These are phyloP conservation scores for Diadema setosum DNA, from an alignment of 35 echinoderm and acorn worm genomes.

Conservation along the genomic window DNA sequence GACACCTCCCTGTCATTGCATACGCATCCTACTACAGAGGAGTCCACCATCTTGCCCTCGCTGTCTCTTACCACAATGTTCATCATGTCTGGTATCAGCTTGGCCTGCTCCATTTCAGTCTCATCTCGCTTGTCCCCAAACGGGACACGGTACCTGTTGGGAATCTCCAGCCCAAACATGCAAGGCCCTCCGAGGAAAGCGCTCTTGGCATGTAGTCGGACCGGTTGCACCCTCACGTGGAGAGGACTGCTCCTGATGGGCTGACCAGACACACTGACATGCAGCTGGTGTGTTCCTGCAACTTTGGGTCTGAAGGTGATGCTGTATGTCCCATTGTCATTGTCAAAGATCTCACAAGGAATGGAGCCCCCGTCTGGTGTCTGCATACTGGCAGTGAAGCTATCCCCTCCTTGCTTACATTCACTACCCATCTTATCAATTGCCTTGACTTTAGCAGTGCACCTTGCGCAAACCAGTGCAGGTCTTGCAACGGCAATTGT, in stretches of 20 bases:
- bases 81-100: conserved; percentile 59
- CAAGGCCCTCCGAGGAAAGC: conserved; percentile 71
- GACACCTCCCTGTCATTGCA: conserved; percentile 36
- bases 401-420: conserved; percentile 58
- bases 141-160: conserved; percentile 54
- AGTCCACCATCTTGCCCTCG: conserved; percentile 55
- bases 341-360: conserved; percentile 47
- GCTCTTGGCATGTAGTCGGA: conserved; percentile 62
- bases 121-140: conserved; percentile 19
- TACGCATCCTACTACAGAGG: conserved; percentile 31
- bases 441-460: conserved; percentile 73
- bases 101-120: neutral
- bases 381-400: conserved; percentile 33
- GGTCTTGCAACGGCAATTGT: conserved; percentile 58
- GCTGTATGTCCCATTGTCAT: conserved; percentile 71
- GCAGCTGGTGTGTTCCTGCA: conserved; percentile 56
- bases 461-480: conserved; percentile 72
- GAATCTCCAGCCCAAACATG: conserved; percentile 69
- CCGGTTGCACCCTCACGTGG: conserved; percentile 55
- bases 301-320: conserved; percentile 49
- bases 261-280: conserved; percentile 51
- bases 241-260: conserved; percentile 60
- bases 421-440: conserved; percentile 63
- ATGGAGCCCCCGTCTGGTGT: conserved; percentile 14
- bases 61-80: conserved; percentile 49